phyloP scores from a whole-genome alignment of 2,113 vertebrate species.

The Uria lomvia region DNA sequence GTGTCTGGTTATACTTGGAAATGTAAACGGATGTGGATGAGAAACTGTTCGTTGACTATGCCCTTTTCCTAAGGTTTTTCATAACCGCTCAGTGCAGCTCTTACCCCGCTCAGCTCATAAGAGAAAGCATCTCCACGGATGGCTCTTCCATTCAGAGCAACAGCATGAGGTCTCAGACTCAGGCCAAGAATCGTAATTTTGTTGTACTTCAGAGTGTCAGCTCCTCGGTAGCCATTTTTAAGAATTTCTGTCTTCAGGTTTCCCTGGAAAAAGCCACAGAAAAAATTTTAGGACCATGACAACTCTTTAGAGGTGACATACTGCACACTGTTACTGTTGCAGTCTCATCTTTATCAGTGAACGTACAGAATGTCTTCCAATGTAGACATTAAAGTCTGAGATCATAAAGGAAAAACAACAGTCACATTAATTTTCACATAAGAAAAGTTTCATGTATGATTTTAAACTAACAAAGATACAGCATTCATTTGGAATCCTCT shows the following conservation, averaged over 20 bases:
- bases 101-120: slow-evolving; percentile 23
- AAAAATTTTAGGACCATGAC: not conserved
- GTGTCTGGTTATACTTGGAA: not conserved
- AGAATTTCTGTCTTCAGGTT: slow-evolving; percentile 43
- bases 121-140: not conserved
- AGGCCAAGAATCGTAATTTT: slow-evolving; percentile 51
- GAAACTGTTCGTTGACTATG: not conserved
- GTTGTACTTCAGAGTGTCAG: slow-evolving; percentile 21
- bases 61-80: not conserved
- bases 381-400: not conserved
- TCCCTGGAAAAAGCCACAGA: slow-evolving; percentile 27
- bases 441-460: not conserved
- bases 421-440: not conserved
- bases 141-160: slow-evolving; percentile 40
- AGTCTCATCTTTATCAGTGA: not conserved
- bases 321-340: not conserved
- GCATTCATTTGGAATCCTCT: not conserved
- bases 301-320: not conserved
- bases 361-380: not conserved
- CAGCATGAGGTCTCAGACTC: slow-evolving; percentile 5
- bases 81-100: not conserved
- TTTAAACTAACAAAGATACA: not conserved
- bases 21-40: not conserved
- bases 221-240: slow-evolving; percentile 48
- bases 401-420: not conserved